Evolutionary conservation across 2,888 invertebrate species (phyloP), one percentile per base, ranked within the genome.

Genomic region (Tubulanus polymorphus): DNA sequence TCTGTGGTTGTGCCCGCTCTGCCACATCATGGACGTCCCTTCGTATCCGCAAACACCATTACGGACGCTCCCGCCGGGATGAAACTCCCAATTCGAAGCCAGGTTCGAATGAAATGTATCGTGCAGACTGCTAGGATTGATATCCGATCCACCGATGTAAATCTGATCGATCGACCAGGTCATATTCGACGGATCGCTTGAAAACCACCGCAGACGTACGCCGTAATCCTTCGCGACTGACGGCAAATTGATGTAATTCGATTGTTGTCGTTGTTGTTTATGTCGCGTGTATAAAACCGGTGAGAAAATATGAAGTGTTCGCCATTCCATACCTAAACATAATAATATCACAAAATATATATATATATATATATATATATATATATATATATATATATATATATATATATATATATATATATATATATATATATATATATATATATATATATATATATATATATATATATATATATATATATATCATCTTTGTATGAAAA

Each of bases 141-240:
- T 77, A 59, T 76, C 75, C n/a, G 69, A 68, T 0, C 79, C 79
- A n/a, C 79, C 80, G 49, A 80, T 75, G 52, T 69, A 74, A 25
- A 79, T 71, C 60, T 80, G 68, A 63, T 80, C 80, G n/a, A 80
- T 51, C 10, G 75, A 68, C 76, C 79, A 79, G n/a, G 72, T 66
- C 8, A 75, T 71, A 18, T 59, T 60, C n/a, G 45, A 27, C 10
- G 68, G 60, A n/a, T 65, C 54, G 20, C 71, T 67, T 57, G 76
- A 75, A 72, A 74, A 73, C 74, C 77, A 73, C 29, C 75, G 63
- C 3, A 78, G 57, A 1, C 71, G 61, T 10, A 78, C 75, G 51
- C 67, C 68, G 20, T 64, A 59, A 6, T 75, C 73, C 28, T 75
- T 63, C 1, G 76, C 75, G 18, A 60, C 54, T 10, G 62, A 62